Evolutionary conservation across 2,113 vertebrate species (phyloP), one percentile per base, ranked within the genome.

Genomic region (Ageneiosus marmoratus): DNA sequence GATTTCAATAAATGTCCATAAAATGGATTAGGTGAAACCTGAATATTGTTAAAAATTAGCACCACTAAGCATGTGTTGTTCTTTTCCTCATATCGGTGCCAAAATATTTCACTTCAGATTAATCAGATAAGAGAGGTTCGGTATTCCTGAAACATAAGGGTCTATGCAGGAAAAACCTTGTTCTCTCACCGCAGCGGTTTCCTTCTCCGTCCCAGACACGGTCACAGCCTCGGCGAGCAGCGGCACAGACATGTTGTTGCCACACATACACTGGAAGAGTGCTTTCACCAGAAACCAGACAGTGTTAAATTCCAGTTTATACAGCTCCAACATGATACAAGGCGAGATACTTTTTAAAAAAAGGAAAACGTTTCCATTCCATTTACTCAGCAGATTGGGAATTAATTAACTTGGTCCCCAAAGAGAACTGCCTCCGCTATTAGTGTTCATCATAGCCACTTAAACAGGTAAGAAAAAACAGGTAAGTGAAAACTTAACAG

Each of bases 201-300:
- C 98, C 95, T 96, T 97, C 94, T 98, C 97, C 86, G 90, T 92
- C 94, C 95, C 98, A 79, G 97, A 96, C 92, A 99, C 93, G 18
- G 97, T 99, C 93, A 96, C 96, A 80, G 98, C 97, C 82, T 99
- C 97, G 34, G 96, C 93, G 87, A 99, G 98, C 95, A 99, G 96
- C 94, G 97, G 98, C 92, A 97, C 95, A 96, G 98, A 99, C 98
- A 99, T 99, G 95, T 97, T 99, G 96, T 99, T 99, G 94, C 98
- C 98, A 94, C 98, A 99, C 98, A 99, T 99, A 97, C 97, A 99
- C 96, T 88, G 94, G 89, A 95, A 86, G 89, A 91, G 86, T 92
- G 90, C 91, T 94, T 77, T 83, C 20, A 70, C 60, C 12, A 77
- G 48, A 80, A 69, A 69, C 72, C 27, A 27, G 32, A 60, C 18